Evolutionary conservation across 1,140 invertebrate species (phyloP).

Genomic region (Mamestra configurata): DNA sequence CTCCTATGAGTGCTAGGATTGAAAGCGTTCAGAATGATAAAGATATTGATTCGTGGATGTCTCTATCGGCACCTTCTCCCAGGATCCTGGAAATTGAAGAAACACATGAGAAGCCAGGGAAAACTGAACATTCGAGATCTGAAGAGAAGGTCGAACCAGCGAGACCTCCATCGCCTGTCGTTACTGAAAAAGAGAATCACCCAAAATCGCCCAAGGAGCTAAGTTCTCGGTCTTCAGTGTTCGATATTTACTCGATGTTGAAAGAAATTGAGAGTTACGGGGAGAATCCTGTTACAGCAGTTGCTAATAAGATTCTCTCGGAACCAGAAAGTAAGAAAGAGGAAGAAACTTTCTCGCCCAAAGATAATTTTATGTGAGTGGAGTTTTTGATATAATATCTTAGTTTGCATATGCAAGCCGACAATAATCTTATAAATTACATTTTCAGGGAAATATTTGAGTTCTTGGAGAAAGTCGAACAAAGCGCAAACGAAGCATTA

Average conservation of each 20-base stretch:
- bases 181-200: slow-evolving; percentile 50
- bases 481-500: slow-evolving; percentile 84
- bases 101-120: slow-evolving; percentile 33
- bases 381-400: neutral
- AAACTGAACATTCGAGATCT: slow-evolving; percentile 31
- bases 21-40: slow-evolving; percentile 83
- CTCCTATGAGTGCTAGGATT: slow-evolving; percentile 77
- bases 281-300: slow-evolving; percentile 74
- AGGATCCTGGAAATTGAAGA: slow-evolving; percentile 68
- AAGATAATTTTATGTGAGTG: slow-evolving; percentile 83
- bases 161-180: slow-evolving; percentile 14
- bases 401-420: neutral
- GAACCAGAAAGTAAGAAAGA: slow-evolving; percentile 63
- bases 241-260: slow-evolving; percentile 86
- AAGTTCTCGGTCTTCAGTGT: slow-evolving; percentile 78
- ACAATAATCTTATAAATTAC: neutral
- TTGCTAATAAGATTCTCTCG: slow-evolving; percentile 56
- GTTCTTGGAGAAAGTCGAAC: slow-evolving; percentile 86
- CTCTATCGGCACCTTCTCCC: slow-evolving; percentile 78
- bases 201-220: slow-evolving; percentile 68
- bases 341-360: slow-evolving; percentile 69
- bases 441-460: slow-evolving; percentile 85
- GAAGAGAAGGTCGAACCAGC: slow-evolving; percentile 50
- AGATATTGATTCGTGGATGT: slow-evolving; percentile 87
- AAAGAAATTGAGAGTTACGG: slow-evolving; percentile 86